These are phyloP conservation scores for Eilema sororculum DNA, from an alignment of 2,888 invertebrate species.

Conservation along the genomic window DNA sequence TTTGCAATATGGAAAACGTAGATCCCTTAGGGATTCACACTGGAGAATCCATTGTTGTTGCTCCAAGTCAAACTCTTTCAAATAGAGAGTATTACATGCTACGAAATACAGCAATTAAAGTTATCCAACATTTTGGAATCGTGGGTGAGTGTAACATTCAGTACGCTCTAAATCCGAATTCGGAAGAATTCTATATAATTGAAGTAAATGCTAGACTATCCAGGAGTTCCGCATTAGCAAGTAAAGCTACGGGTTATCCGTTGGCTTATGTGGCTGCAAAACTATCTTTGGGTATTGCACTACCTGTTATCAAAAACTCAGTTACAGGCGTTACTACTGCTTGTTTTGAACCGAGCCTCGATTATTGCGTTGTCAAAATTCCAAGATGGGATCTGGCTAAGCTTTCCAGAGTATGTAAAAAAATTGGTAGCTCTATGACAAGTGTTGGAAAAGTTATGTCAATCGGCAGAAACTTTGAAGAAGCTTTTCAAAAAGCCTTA, in stretches of 20 bases:
- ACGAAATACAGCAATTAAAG: conserved; percentile 97
- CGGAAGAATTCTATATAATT: conserved; percentile 96
- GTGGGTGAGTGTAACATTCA: conserved; percentile 99
- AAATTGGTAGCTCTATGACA: conserved; percentile 99
- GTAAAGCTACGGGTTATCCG: conserved; percentile 99
- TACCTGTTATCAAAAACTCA: conserved; percentile 96
- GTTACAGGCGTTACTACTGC: conserved; percentile 98
- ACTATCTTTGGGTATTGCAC: conserved; percentile 93
- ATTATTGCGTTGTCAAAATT: conserved; percentile 99
- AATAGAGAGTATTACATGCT: conserved; percentile 98
- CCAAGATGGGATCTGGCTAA: conserved; percentile 99
- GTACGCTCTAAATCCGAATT: conserved; percentile 97
- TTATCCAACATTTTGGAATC: conserved; percentile 97
- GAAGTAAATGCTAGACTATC: conserved; percentile 99
- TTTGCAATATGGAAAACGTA: conserved; percentile 99
- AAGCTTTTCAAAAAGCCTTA: conserved; percentile 99
- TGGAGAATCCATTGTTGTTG: conserved; percentile 99
- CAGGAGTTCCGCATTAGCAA: conserved; percentile 98
- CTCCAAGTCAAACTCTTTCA: conserved; percentile 98
- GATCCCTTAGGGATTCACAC: conserved; percentile 99
- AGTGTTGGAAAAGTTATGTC: conserved; percentile 99
- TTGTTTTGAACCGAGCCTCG: conserved; percentile 99
- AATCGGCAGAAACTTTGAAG: conserved; percentile 98
- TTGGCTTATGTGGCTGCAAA: conserved; percentile 99
- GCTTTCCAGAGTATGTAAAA: conserved; percentile 97